phyloP scores from a whole-genome alignment of 1,140 invertebrate species.

The Macrobrachium nipponense region DNA sequence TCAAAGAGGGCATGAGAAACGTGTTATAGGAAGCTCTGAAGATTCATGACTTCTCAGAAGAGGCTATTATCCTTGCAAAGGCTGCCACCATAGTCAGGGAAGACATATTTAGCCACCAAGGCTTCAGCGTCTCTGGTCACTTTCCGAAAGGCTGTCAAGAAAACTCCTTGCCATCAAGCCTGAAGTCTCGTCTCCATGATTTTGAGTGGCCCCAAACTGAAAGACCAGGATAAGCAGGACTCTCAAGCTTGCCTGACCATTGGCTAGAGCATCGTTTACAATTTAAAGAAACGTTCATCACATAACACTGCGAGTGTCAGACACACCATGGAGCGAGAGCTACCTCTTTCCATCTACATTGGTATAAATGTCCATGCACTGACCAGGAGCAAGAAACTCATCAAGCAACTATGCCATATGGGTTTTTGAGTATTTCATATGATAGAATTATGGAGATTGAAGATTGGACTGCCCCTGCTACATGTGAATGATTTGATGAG shows the following conservation, averaged over 20 bases:
- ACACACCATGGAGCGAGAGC: conserved; percentile 30
- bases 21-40: conserved; percentile 9
- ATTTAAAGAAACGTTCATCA: conserved; percentile 4
- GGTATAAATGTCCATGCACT: conserved; percentile 30
- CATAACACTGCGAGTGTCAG: neutral
- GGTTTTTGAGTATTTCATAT: conserved; percentile 28
- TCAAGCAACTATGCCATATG: conserved; percentile 10
- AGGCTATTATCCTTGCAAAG: too few relatives aligned
- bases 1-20: conserved; percentile 15
- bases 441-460: conserved; percentile 4
- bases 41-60: conserved; percentile 16
- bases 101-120: conserved; percentile 8
- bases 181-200: conserved; percentile 39
- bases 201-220: conserved; percentile 38
- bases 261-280: conserved; percentile 21
- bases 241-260: conserved; percentile 38
- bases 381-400: conserved; percentile 29
- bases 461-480: neutral
- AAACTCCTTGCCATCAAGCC: conserved; percentile 12
- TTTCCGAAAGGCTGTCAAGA: conserved; percentile 19
- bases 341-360: conserved; percentile 40
- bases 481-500: conserved; percentile 6
- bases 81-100: conserved; percentile 27
- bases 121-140: neutral
- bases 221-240: conserved; percentile 29